phyloP scores from a whole-genome alignment of 2,888 invertebrate species.

The Andrena bucephala region DNA sequence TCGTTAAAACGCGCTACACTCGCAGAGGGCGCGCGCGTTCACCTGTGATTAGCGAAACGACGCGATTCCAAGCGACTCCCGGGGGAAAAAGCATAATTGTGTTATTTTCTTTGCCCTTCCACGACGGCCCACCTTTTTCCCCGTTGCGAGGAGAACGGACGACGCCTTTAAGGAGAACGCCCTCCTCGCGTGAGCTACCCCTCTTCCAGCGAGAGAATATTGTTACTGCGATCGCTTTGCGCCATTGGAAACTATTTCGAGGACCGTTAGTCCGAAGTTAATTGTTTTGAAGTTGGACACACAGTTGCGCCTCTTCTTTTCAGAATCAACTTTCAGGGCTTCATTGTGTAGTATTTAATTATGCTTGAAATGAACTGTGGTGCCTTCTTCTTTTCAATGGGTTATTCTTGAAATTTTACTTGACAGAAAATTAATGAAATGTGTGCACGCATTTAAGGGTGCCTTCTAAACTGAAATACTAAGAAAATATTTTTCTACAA shows the following conservation, averaged over 20 bases:
- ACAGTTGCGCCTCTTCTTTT: not conserved
- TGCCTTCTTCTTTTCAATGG: not conserved
- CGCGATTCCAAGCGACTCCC: not conserved
- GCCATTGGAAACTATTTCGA: conserved; percentile 30
- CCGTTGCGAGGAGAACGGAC: not conserved
- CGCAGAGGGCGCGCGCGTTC: conserved; percentile 8
- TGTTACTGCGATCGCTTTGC: conserved; percentile 40
- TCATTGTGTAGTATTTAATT: not conserved
- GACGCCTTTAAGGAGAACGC: conserved; percentile 24
- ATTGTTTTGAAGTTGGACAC: conserved; percentile 13
- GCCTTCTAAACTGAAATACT: too few relatives aligned
- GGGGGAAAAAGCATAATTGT: conserved; percentile 28
- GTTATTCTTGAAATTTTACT: too few relatives aligned
- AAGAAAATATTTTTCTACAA: too few relatives aligned
- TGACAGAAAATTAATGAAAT: too few relatives aligned
- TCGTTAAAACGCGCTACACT: conserved; percentile 10
- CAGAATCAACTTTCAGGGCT: not conserved
- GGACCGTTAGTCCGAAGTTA: conserved; percentile 19
- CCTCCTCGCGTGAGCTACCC: conserved; percentile 8
- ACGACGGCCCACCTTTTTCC: conserved; percentile 6
- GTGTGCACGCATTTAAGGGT: too few relatives aligned
- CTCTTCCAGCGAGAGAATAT: conserved; percentile 32
- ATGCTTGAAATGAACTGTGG: not conserved
- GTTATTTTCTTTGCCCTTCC: conserved; percentile 34
- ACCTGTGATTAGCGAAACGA: conserved; percentile 39